Evolutionary conservation across 2,888 invertebrate species (phyloP), one percentile per base, ranked within the genome.

Genomic region (Plagodis pulveraria): DNA sequence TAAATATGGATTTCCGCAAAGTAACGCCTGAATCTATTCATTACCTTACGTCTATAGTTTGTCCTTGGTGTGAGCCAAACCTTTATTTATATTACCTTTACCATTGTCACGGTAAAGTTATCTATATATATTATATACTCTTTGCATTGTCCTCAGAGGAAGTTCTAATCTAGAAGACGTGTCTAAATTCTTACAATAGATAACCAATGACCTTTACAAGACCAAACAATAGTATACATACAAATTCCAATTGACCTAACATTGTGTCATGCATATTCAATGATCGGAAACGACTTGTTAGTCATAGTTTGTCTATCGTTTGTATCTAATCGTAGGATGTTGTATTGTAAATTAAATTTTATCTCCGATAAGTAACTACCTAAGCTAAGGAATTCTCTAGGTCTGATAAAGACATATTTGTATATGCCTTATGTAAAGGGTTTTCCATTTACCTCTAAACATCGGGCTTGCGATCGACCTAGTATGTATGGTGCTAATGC

Each of bases 231-330:
- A 12, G 42, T 42, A 6, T 22, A 22, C 22, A 22, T 22, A 22
- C 22, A 22, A 11, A 11, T 5, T 6, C 42, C 12, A 42, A 42
- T 11, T 36, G 36, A 42, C 42, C 12, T 5, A 42, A 11, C 6
- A 12, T 12, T 42, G 6, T 5, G 6, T 32, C 32, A 5, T 45
- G 7, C 11, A 8, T 35, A 47, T 38, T 36, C n/a, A 46, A n/a
- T 53, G 36, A 46, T 53, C 46, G 53, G 53, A 45, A 53, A 45
- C 33, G 22, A 38, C 42, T 2, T 10, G 5, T 41, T 33, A 33
- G 40, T 50, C 38, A 38, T 38, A 38, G 32, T 40, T n/a, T 33
- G 41, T 32, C 32, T 33, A 33, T 32, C 32, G 22, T 22, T 50
- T 38, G 11, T 41, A 33, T 41, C 50, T 50, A 41, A 50, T 50